Conservation (phyloP, 1,140 invertebrate genomes). For the Solenopsis fugax region DNA sequence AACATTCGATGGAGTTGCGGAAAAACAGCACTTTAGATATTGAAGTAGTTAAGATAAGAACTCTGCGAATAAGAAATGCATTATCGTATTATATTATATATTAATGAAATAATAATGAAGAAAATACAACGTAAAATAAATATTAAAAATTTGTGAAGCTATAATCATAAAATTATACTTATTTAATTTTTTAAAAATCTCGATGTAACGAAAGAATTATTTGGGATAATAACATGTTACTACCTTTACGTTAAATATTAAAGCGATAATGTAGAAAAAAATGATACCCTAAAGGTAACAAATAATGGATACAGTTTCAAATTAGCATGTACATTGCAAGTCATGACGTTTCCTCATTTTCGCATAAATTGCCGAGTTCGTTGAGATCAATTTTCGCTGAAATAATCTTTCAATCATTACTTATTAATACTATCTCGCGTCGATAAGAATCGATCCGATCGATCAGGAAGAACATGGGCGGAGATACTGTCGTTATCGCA, state of each 20-base stretch:
- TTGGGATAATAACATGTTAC: not conserved
- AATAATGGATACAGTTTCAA: not conserved
- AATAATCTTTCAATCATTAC: slow-evolving; percentile 37
- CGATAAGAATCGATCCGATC: slow-evolving; percentile 61
- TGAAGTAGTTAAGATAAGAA: not conserved
- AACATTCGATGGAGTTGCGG: not conserved
- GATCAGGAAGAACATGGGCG: slow-evolving; percentile 55
- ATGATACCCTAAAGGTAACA: not conserved
- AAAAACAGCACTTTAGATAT: not conserved
- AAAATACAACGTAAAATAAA: not conserved
- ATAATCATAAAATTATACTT: not conserved
- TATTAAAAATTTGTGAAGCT: not conserved
- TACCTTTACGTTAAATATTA: not conserved
- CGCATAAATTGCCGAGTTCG: not conserved
- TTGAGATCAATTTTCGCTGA: slow-evolving; percentile 2
- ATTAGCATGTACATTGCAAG: not conserved
- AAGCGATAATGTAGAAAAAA: not conserved
- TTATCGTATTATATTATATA: not conserved
- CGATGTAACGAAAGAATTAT: not conserved
- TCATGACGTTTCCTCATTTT: slow-evolving; percentile 1
- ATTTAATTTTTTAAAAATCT: not conserved
- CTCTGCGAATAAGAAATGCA: not conserved
- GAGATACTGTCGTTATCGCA: slow-evolving; percentile 67
- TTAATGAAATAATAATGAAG: not conserved
- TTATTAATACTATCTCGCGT: slow-evolving; percentile 25